A percentile compares a stretch with the other conserved stretches of the same genome.
phyloP scores from a whole-genome alignment of 2,888 invertebrate species.

The Malthinus flaveolus region DNA sequence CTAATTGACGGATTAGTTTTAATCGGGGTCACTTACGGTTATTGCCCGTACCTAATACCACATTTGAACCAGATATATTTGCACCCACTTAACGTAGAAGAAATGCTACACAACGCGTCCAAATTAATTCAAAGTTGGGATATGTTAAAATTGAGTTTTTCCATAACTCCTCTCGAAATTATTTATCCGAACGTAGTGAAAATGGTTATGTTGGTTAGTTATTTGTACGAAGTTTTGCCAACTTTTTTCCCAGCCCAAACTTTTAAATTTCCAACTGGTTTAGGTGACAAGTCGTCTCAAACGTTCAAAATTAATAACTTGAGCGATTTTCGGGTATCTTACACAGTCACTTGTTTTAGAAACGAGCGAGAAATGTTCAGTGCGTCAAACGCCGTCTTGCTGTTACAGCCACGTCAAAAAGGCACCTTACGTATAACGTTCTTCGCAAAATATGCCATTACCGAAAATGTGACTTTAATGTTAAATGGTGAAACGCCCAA shows the following conservation, averaged over 20 bases:
- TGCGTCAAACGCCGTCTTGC: conserved; percentile 11
- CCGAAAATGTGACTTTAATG: conserved; percentile 35
- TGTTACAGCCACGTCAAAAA: conserved; percentile 27
- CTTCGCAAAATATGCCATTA: conserved; percentile 39
- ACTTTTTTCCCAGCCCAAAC: conserved; percentile 56
- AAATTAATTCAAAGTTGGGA: conserved; percentile 61
- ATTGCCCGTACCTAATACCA: conserved; percentile 62
- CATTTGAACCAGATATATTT: conserved; percentile 56
- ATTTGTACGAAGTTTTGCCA: conserved; percentile 61
- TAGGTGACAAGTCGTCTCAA: conserved; percentile 54
- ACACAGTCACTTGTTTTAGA: conserved; percentile 41
- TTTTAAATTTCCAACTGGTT: conserved; percentile 55
- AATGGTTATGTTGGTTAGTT: conserved; percentile 61
- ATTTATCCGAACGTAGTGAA: conserved; percentile 59
- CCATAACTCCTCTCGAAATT: conserved; percentile 59
- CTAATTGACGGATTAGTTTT: conserved; percentile 62
- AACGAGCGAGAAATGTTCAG: conserved; percentile 40
- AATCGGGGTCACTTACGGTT: conserved; percentile 58
- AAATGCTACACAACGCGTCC: conserved; percentile 62
- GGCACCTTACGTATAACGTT: conserved; percentile 36
- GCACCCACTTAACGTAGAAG: conserved; percentile 47
- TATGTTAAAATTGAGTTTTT: conserved; percentile 60
- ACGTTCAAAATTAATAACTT: conserved; percentile 53
- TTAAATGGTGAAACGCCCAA: conserved; percentile 43
- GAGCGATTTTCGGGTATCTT: conserved; percentile 37